Evolutionary conservation across 2,888 invertebrate species (phyloP), one percentile per base, ranked within the genome.

Genomic region (Hartigia nigra): DNA sequence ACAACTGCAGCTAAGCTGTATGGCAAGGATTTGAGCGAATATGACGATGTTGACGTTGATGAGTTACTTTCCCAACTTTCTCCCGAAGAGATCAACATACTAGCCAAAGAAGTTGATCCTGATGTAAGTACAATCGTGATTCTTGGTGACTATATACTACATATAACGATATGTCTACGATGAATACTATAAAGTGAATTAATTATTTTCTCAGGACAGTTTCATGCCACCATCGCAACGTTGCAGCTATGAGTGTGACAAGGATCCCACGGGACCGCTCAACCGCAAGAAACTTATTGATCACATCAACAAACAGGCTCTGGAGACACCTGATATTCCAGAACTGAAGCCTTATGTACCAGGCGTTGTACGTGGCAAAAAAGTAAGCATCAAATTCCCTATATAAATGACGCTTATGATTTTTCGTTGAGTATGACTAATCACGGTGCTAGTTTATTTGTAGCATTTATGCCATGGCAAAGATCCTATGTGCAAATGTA

Each of bases 21-120:
- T 91, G 97, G 98, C 88, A 96, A 96, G 92, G 97, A 98, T 92
- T 93, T 98, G 88, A 96, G 96, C 90, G 95, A 96, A 88, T 98
- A 97, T 91, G 98, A 98, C 92, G 97, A 98, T 92, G 95, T 98
- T 90, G 98, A 99, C 92, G 97, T 99, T 86, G 99, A 99, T 91
- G 97, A 98, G 88, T 94, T 99, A 81, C 93, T 99, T 88, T 94
- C 97, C 79, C 98, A 99, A 92, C 94, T 99, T 84, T 96, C 98
- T 80, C 95, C 97, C 76, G 99, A 98, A 91, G 99, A 99, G 93
- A 96, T 99, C 86, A 98, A 97, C 90, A 97, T 99, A 92, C 94
- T 99, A 89, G 98, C 99, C 89, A 98, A 98, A 93, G 99, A 99
- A 94, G 98, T 99, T 87, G 99, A 99, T 94, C 99, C 99, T 84